Evolutionary conservation across 2,113 vertebrate species (phyloP).

Genomic region (Empidonax alnorum): DNA sequence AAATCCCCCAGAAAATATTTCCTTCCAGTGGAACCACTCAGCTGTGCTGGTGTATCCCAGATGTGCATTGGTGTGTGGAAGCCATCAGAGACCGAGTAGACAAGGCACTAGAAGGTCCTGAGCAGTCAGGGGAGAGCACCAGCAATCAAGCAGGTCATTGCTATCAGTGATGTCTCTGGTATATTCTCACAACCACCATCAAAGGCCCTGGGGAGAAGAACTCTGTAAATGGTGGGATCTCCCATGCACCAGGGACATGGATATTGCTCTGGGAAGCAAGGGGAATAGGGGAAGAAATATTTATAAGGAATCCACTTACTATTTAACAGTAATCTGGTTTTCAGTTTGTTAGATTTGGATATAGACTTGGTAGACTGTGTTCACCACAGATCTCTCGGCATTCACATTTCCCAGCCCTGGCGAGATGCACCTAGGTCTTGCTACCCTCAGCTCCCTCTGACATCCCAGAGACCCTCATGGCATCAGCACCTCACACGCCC

Average conservation of each 20-base stretch:
- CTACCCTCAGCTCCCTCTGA: neutral
- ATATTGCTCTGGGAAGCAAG: neutral
- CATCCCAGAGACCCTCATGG: neutral
- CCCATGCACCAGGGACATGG: no score
- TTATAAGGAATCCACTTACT: neutral
- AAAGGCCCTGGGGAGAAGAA: neutral
- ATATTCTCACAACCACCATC: neutral
- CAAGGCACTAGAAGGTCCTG: neutral
- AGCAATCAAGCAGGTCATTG: neutral
- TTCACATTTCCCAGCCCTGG: neutral
- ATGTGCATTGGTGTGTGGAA: fast-evolving
- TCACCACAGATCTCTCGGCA: neutral
- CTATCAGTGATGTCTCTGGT: neutral
- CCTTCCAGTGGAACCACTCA: fast-evolving
- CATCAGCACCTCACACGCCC: neutral
- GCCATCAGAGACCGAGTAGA: neutral
- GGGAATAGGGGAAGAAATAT: neutral
- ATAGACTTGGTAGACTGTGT: neutral
- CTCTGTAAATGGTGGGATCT: neutral
- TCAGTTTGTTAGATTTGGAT: neutral
- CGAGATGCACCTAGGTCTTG: neutral
- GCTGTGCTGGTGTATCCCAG: neutral
- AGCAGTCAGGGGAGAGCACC: neutral
- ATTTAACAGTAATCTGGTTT: neutral
- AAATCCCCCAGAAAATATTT: neutral